phyloP scores from a whole-genome alignment of 2,797 vertebrate species.

The Sphaeramia orbicularis region DNA sequence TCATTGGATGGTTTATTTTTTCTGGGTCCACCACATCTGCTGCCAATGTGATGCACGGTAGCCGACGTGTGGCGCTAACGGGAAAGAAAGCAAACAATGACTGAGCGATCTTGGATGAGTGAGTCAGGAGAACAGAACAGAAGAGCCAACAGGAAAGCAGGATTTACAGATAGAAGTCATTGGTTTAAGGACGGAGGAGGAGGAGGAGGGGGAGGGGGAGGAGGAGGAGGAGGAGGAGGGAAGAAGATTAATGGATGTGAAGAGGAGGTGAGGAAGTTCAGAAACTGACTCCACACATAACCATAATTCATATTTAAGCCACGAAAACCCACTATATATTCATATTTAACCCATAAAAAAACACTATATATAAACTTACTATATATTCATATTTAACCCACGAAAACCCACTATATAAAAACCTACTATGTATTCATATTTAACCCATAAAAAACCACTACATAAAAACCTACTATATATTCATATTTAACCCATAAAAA shows the following conservation, averaged over 20 bases:
- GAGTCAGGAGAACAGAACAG: conserved; percentile 57
- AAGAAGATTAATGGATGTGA: conserved; percentile 48
- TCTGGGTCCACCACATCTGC: conserved; percentile 80
- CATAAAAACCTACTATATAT: too few species aligned
- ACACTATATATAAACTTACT: too few species aligned
- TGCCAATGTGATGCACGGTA: conserved; percentile 81
- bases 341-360: too few species aligned
- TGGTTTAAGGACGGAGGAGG: conserved; percentile 24
- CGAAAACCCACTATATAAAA: too few species aligned
- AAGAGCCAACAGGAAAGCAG: conserved; percentile 43
- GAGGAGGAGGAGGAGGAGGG: too few species aligned
- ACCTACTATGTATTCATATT: too few species aligned
- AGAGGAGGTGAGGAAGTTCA: conserved; percentile 56
- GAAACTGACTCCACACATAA: conserved; percentile 38
- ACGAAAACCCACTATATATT: too few species aligned
- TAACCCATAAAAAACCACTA: too few species aligned
- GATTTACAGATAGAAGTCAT: conserved; percentile 56
- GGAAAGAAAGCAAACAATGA: conserved; percentile 79
- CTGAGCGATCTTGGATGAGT: conserved; percentile 63
- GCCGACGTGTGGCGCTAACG: conserved; percentile 73
- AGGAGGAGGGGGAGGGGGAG: conserved; percentile 64
- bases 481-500: too few species aligned
- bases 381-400: too few species aligned
- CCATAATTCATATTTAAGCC: conserved; percentile 38
- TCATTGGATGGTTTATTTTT: conserved; percentile 84